Conservation (phyloP, 2,113 vertebrate species). For the Uria lomvia region DNA sequence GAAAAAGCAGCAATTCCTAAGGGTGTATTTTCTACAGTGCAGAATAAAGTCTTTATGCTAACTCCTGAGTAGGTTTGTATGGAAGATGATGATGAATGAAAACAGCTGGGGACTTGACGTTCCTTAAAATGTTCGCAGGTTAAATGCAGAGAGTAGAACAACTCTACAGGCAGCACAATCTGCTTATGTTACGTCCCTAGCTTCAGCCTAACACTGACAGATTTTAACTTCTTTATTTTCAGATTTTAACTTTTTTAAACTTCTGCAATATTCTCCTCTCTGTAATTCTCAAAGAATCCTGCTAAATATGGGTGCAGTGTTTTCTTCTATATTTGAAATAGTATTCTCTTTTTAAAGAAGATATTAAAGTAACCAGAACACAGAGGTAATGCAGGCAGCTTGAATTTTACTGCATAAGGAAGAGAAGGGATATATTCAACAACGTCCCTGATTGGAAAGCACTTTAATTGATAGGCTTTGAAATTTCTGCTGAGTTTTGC, state of each 20-base stretch:
- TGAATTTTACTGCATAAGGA: not conserved
- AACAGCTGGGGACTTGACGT: not conserved
- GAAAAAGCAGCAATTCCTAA: not conserved
- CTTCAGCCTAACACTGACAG: not conserved
- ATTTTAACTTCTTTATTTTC: not conserved
- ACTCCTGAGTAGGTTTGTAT: not conserved
- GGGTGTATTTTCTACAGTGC: not conserved
- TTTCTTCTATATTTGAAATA: not conserved
- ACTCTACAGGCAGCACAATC: not conserved
- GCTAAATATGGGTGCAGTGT: not conserved
- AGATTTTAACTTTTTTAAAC: too few relatives aligned
- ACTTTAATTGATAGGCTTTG: constrained; percentile 64
- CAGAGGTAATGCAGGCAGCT: not conserved
- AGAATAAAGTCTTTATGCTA: not conserved
- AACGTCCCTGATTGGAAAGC: constrained; percentile 68
- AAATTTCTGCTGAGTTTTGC: constrained; percentile 67
- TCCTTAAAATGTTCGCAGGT: not conserved
- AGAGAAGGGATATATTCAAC: constrained; percentile 48
- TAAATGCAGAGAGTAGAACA: not conserved
- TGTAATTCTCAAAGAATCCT: not conserved
- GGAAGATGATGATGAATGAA: not conserved
- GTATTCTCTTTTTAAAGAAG: not conserved
- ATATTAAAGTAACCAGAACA: not conserved
- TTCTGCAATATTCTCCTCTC: not conserved
- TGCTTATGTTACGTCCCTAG: not conserved